Evolutionary conservation across 2,797 vertebrate species (phyloP).

Genomic region (Moxostoma hubbsi): DNA sequence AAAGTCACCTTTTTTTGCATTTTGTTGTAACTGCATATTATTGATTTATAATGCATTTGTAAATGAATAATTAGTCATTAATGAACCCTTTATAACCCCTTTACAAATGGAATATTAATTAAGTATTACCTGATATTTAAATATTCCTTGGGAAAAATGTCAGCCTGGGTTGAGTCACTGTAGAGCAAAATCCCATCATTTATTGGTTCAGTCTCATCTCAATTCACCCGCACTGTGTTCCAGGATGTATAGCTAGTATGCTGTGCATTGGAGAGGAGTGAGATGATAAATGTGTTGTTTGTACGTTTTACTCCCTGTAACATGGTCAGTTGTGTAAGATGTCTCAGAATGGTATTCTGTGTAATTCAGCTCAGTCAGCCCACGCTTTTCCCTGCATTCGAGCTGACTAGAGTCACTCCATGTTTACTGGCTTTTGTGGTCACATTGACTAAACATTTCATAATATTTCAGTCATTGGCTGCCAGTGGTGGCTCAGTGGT

Average conservation of each 20-base stretch:
- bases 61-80: too few species aligned
- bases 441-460: constrained; percentile 18
- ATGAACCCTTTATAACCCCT: too few species aligned
- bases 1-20: too few species aligned
- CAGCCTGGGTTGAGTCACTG: background rate
- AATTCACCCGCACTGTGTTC: constrained; percentile 5
- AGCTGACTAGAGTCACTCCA: background rate
- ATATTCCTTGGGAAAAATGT: too few species aligned
- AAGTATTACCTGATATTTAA: too few species aligned
- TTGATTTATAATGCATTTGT: too few species aligned
- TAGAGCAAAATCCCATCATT: constrained; percentile 8
- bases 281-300: background rate
- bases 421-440: constrained; percentile 33
- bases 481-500: too few species aligned
- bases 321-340: constrained; percentile 37
- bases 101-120: too few species aligned
- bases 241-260: constrained; percentile 9
- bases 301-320: constrained; percentile 32
- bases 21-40: too few species aligned
- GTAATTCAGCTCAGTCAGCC: constrained; percentile 43
- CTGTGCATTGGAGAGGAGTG: background rate
- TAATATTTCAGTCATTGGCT: constrained; percentile 1
- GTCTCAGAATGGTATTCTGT: constrained; percentile 35
- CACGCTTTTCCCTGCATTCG: constrained; percentile 27
- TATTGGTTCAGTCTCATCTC: background rate